Conservation (phyloP, 2,888 invertebrate species). For the Conomelus anceps region DNA sequence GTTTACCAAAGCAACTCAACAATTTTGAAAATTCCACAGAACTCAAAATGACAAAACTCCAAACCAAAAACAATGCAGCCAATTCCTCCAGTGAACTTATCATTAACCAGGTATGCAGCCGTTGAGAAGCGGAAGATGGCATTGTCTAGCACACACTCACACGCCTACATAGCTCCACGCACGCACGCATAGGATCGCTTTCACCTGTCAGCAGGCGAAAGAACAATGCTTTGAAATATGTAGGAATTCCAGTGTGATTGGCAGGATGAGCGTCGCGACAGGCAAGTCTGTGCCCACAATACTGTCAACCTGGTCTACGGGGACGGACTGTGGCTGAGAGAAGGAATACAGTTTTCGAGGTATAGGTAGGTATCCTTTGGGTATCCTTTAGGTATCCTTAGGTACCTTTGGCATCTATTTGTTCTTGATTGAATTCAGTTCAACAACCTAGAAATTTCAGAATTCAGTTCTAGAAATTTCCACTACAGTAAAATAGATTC, state of each 20-base stretch:
- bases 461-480: no score
- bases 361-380: no score
- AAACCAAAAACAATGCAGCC: neutral
- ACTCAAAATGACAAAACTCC: neutral
- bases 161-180: neutral
- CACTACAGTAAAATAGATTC: no score
- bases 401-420: neutral
- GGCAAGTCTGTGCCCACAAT: neutral
- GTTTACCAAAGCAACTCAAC: neutral
- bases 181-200: slow-evolving; percentile 2
- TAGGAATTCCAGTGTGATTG: neutral
- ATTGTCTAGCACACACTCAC: neutral
- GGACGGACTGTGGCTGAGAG: neutral
- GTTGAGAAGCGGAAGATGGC: slow-evolving; percentile 2
- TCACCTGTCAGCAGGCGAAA: neutral
- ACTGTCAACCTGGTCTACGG: neutral
- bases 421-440: neutral
- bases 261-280: neutral
- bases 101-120: neutral
- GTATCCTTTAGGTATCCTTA: no score
- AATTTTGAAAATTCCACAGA: neutral
- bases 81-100: neutral
- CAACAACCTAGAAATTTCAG: neutral
- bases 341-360: no score
- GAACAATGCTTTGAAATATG: neutral